Percentiles rank a stretch among this genome's conserved stretches.
Conservation (phyloP, 2,797 vertebrate species). For the Melanotaenia pygmaea region DNA sequence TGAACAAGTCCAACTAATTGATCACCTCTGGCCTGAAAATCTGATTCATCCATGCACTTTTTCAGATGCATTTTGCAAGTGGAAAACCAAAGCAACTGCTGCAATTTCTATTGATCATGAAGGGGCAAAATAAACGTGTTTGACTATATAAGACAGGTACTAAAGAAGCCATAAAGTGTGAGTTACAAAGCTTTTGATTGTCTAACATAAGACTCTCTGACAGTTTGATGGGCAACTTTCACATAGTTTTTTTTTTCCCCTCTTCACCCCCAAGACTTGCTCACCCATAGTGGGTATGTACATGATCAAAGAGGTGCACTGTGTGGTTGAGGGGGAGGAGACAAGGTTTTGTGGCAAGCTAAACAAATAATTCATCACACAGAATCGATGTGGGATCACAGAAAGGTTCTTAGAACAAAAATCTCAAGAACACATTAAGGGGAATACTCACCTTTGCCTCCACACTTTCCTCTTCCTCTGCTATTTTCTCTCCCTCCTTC, state of each 20-base stretch:
- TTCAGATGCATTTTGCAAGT: constrained; percentile 11
- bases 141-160: constrained; percentile 8
- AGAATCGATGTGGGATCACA: constrained; percentile 61
- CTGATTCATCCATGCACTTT: constrained; percentile 25
- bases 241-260: constrained; percentile 16
- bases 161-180: constrained; percentile 1
- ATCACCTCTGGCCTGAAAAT: constrained; percentile 42
- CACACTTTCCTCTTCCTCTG: constrained; percentile 43
- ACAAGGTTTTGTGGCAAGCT: constrained; percentile 30
- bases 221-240: constrained; percentile 28
- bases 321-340: constrained; percentile 63
- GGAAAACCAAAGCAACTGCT: not conserved
- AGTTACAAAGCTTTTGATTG: constrained; percentile 14
- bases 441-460: constrained; percentile 55
- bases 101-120: constrained; percentile 18
- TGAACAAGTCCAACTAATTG: constrained; percentile 37
- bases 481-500: constrained; percentile 20
- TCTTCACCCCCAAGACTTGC: constrained; percentile 23
- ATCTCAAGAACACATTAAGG: constrained; percentile 27
- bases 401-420: constrained; percentile 70
- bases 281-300: constrained; percentile 46
- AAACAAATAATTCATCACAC: constrained; percentile 51
- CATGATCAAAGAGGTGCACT: constrained; percentile 44
- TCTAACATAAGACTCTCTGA: not conserved
- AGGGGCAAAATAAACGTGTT: constrained; percentile 4